Evolutionary conservation across 2,888 invertebrate genomes (phyloP), one percentile per base, ranked within the genome.

Genomic region (Meghimatium bilineatum): DNA sequence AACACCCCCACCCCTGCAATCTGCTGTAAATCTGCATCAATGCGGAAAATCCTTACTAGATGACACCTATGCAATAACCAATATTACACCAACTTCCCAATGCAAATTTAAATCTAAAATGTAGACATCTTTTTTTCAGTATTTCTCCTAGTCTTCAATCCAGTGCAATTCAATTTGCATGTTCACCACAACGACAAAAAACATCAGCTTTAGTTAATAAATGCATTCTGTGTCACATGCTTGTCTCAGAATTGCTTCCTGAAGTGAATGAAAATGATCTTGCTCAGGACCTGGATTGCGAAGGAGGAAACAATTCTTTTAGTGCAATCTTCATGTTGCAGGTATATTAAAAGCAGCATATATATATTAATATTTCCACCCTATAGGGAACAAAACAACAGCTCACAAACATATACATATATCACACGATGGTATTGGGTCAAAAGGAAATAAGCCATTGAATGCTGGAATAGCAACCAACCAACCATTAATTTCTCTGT

Each of bases 111-210:
- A n/a, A n/a, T n/a, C n/a, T n/a, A n/a, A 44, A 44, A 44, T 44
- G 12, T 44, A 44, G 12, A 23, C 56, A 26, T 60, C 1, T 74
- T 44, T 66, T 38, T 52, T 75, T 3, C 75, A 86, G 86, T 60
- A 32, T 86, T 20, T 52, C 86, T n/a, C 69, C 12, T 49, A 82
- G 36, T 17, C 67, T 86, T n/a, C 63, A 84, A 10, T 36, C 8
- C 63, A 82, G 80, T 36, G 60, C 84, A 79, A 26, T 86, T 49
- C 71, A 81, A 60, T 20, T 26, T 38, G 14, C 83, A 29, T 82
- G 80, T 32, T 32, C 56, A 63, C 14, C 83, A 26, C 32, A 29
- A 20, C 52, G 52, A 56, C 75, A 74, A 34, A 82, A 75, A 63
- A 44, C 38, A 32, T 38, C 66, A 32, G 44, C 66, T 34, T 23